A percentile compares a stretch with the other conserved stretches of the same genome.
phyloP scores from a whole-genome alignment of 2,888 invertebrate genomes.

The Acanthosepion pharaonis region DNA sequence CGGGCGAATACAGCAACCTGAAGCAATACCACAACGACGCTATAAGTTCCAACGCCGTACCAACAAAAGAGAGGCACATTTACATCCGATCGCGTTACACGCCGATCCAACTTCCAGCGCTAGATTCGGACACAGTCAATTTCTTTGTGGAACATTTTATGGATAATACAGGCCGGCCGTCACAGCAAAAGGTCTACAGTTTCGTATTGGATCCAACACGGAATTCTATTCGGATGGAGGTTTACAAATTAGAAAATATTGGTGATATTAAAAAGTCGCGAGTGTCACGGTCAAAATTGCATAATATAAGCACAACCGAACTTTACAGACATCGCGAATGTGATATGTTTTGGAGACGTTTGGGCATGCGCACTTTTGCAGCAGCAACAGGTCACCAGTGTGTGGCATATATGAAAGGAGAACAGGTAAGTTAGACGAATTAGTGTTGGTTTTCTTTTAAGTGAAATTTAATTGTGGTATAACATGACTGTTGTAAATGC shows the following conservation, averaged over 20 bases:
- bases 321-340: constrained; percentile 60
- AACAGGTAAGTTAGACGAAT: constrained; percentile 55
- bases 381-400: constrained; percentile 63
- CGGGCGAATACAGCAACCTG: constrained; percentile 57
- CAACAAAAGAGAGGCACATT: constrained; percentile 41
- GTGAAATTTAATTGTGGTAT: no score
- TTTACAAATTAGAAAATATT: constrained; percentile 54
- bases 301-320: constrained; percentile 54
- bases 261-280: constrained; percentile 52
- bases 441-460: neutral
- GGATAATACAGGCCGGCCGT: constrained; percentile 55
- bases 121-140: constrained; percentile 57
- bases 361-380: constrained; percentile 58
- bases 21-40: constrained; percentile 51
- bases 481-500: no score
- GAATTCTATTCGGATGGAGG: constrained; percentile 56
- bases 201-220: constrained; percentile 55
- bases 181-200: constrained; percentile 59
- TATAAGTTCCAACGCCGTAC: constrained; percentile 14
- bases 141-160: constrained; percentile 60
- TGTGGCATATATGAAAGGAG: constrained; percentile 57
- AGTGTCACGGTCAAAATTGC: constrained; percentile 49
- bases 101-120: constrained; percentile 57
- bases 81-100: constrained; percentile 56
- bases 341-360: constrained; percentile 64